Conservation (phyloP, 2,113 vertebrate species). For the Struthio camelus region DNA sequence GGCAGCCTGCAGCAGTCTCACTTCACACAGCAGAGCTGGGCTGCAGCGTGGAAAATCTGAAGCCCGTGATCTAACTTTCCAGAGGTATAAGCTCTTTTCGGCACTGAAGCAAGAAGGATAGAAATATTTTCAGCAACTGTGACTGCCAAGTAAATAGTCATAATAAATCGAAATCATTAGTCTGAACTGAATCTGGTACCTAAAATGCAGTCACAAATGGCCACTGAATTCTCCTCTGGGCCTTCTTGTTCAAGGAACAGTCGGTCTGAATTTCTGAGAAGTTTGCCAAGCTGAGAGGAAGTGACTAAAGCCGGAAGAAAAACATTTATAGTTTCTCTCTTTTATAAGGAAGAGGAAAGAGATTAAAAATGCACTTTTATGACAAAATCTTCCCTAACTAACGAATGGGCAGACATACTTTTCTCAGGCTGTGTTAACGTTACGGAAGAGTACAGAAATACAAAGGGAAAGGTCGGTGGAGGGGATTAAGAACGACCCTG, state of each 20-base stretch:
- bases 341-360: neutral
- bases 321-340: slow-evolving; percentile 48
- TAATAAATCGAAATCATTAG: neutral
- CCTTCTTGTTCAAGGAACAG: neutral
- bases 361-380: neutral
- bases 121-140: neutral
- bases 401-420: neutral
- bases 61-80: neutral
- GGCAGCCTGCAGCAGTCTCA: neutral
- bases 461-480: accelerated
- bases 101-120: neutral
- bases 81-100: neutral
- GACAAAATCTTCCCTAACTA: neutral
- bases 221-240: neutral
- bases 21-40: accelerated
- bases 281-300: slow-evolving; percentile 52
- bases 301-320: slow-evolving; percentile 62
- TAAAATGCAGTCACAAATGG: neutral
- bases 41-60: neutral
- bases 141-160: neutral
- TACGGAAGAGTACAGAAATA: accelerated
- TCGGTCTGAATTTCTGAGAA: neutral
- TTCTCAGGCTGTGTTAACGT: neutral
- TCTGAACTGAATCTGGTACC: neutral
- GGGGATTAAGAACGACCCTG: neutral